Evolutionary conservation across 2,888 invertebrate species (phyloP).

Genomic region (Bombylius discolor): DNA sequence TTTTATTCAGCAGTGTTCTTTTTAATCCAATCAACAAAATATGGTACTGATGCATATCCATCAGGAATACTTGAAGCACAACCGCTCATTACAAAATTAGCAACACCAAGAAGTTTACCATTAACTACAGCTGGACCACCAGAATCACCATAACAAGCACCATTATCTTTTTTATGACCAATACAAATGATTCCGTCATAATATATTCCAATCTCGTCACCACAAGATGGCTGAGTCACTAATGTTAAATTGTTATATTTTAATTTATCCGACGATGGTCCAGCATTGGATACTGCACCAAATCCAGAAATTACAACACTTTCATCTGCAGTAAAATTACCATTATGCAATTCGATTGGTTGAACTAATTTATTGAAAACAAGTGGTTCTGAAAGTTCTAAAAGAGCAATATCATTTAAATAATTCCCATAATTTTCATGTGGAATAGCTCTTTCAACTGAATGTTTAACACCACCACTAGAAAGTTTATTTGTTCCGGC

Average conservation of each 20-base stretch:
- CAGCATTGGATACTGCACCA: constrained; percentile 21
- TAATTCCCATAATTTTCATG: constrained; percentile 22
- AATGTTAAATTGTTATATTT: constrained; percentile 17
- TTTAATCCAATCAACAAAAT: constrained; percentile 23
- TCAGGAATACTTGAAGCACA: constrained; percentile 26
- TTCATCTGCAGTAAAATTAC: constrained; percentile 18
- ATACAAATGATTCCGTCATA: constrained; percentile 17
- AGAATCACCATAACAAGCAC: constrained; percentile 29
- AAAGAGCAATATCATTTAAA: constrained; percentile 24
- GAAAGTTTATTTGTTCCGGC: constrained; percentile 26
- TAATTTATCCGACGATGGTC: constrained; percentile 21
- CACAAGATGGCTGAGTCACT: not conserved
- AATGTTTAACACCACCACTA: constrained; percentile 23
- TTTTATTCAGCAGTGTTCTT: not conserved
- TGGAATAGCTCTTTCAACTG: constrained; percentile 21
- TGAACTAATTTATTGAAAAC: constrained; percentile 17
- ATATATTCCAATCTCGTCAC: not conserved
- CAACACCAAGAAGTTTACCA: constrained; percentile 26
- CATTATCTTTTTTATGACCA: constrained; percentile 18
- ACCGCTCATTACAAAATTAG: constrained; percentile 23
- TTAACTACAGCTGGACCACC: constrained; percentile 29
- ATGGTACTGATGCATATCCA: constrained; percentile 25
- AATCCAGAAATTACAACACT: constrained; percentile 25
- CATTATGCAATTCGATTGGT: constrained; percentile 21
- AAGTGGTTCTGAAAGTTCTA: constrained; percentile 23